A percentile compares a stretch with the other conserved stretches of the same genome.
Conservation (phyloP, 2,888 invertebrate species). For the Tachina fera region DNA sequence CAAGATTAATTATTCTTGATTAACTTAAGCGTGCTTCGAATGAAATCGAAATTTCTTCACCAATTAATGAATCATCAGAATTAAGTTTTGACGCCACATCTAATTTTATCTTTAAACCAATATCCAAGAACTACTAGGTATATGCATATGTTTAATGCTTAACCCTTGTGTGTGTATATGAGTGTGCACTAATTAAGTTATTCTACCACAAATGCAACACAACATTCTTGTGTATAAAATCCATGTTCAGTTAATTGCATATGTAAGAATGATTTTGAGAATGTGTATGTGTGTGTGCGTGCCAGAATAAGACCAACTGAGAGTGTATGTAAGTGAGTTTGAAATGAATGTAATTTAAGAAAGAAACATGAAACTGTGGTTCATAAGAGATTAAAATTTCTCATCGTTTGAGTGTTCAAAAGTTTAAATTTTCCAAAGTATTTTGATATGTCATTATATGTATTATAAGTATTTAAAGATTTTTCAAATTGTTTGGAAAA, state of each 20-base stretch:
- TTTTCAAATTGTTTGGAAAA: no score
- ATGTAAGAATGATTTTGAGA: conserved; percentile 28
- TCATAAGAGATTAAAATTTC: background rate
- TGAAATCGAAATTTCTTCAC: no score
- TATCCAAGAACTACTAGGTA: conserved; percentile 12
- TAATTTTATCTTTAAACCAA: no score
- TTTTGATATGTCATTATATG: no score
- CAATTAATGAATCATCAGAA: no score
- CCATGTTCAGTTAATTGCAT: conserved; percentile 49
- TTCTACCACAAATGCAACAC: conserved; percentile 59
- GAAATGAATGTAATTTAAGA: background rate
- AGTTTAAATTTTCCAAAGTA: no score
- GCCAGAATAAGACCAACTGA: background rate
- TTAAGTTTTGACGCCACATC: no score
- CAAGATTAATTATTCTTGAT: no score
- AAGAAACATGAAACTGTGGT: background rate
- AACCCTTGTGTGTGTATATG: conserved; percentile 1
- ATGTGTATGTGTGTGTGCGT: background rate
- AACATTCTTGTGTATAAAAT: conserved; percentile 42
- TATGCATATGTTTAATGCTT: background rate
- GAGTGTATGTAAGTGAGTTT: background rate
- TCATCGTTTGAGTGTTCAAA: no score
- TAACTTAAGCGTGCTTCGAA: no score
- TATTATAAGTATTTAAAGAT: no score
- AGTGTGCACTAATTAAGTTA: conserved; percentile 65